Conservation (phyloP, 2,888 invertebrate genomes). For the Scaptomyza flava region DNA sequence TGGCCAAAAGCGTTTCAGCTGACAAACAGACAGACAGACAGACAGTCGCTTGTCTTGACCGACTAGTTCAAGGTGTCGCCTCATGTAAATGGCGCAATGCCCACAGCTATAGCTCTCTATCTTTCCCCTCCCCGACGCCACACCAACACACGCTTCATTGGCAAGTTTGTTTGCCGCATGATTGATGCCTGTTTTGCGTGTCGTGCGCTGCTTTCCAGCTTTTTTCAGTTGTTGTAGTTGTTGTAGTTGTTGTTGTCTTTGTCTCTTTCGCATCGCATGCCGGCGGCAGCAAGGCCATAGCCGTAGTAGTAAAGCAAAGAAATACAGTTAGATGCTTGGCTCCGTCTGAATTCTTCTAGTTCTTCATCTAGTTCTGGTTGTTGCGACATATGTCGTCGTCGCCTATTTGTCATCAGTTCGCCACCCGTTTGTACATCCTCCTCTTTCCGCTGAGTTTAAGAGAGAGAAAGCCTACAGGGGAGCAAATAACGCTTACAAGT, state of each 20-base stretch:
- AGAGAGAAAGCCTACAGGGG: not conserved
- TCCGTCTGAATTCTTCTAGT: constrained; percentile 34
- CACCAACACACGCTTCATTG: constrained; percentile 56
- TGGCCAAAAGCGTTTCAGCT: constrained; percentile 37
- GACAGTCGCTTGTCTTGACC: constrained; percentile 35
- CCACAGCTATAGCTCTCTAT: constrained; percentile 19
- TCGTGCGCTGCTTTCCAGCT: constrained; percentile 53
- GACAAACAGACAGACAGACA: constrained; percentile 14
- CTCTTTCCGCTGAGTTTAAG: not conserved
- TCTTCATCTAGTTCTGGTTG: constrained; percentile 27
- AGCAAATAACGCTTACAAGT: not conserved
- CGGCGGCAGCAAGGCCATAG: constrained; percentile 65
- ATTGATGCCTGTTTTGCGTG: constrained; percentile 80
- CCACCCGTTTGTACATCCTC: not conserved
- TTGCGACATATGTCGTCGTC: constrained; percentile 59
- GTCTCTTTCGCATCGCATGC: constrained; percentile 38
- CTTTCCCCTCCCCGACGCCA: not conserved
- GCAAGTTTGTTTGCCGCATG: constrained; percentile 72
- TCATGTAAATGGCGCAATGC: constrained; percentile 59
- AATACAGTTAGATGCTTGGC: constrained; percentile 56
- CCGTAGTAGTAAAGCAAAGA: constrained; percentile 7
- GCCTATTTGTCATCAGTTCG: constrained; percentile 41
- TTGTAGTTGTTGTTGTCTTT: constrained; percentile 6
- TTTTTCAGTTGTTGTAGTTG: constrained; percentile 11
- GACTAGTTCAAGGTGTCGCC: constrained; percentile 74